Percentiles rank a stretch among this genome's conserved stretches.
phyloP scores from a whole-genome alignment of 2,888 invertebrate species.

The Phaonia tiefii region DNA sequence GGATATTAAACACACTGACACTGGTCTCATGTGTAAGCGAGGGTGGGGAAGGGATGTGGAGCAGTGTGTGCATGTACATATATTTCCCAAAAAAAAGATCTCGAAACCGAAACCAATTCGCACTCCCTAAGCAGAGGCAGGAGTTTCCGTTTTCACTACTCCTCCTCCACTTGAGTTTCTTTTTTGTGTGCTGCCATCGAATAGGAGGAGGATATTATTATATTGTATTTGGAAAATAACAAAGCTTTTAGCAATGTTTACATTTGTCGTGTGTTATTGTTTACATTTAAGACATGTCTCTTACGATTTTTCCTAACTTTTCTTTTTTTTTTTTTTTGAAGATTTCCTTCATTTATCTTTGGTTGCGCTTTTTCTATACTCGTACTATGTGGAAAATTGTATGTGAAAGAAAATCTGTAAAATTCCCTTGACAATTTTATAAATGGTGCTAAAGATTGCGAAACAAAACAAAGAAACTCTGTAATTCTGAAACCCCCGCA shows the following conservation, averaged over 20 bases:
- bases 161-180: not conserved
- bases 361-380: not conserved
- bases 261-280: conserved; percentile 64
- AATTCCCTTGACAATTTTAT: conserved; percentile 65
- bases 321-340: not conserved
- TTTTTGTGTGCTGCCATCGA: too few relatives aligned
- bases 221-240: conserved; percentile 30
- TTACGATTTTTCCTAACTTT: not conserved
- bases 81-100: too few relatives aligned
- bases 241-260: conserved; percentile 67
- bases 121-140: not conserved
- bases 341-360: conserved; percentile 17
- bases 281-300: conserved; percentile 58
- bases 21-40: not conserved
- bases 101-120: conserved; percentile 56
- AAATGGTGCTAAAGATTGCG: conserved; percentile 58
- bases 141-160: not conserved
- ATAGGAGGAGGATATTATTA: conserved; percentile 32
- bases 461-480: conserved; percentile 46
- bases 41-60: not conserved
- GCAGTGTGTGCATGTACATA: too few relatives aligned
- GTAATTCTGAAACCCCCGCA: conserved; percentile 7
- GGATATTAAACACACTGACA: conserved; percentile 42
- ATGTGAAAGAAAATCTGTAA: conserved; percentile 38
- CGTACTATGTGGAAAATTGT: not conserved